Base-by-base conservation (phyloP, 1,140 invertebrate genomes). In the Zaprionus vittiger region DNA sequence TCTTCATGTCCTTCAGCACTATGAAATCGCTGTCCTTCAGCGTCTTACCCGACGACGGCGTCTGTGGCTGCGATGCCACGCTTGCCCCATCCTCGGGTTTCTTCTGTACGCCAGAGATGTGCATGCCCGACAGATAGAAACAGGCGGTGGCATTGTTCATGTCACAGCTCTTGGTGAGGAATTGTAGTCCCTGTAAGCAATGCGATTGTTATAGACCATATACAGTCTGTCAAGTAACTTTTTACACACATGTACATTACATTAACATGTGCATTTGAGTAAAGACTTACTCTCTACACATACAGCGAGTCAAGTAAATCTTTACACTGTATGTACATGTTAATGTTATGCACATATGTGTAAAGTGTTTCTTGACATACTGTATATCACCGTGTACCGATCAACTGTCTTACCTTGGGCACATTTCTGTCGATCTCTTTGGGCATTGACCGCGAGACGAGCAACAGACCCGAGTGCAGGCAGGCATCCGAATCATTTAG, bases 121-220 rank as follows among this genome's bases (percentile, higher is more conserved):
- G 97, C 93, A 98, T 94, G 17, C 96, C 95, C 28, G 96, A 96
- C 1, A 98, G 89, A 78, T 95, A 95, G 83, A 96, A 97, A 89
- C 98, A 99, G n/a, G 95, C 96, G 79, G 95, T 95, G 3, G 94
- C 94, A 62, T 96, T 95, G 56, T 95, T 94, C 14, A 94, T 89
- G 26, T 95, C 93, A 90, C 97, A 98, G 12, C 95, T 95, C 85
- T 96, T 96, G 49, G 95, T 94, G 4, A 98, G 93, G 69, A 95
- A 94, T 56, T 95, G 93, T 77, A 96, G 86, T 14, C 96, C 96
- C 93, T 94, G 37, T 1, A 26, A 26, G 11, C 2, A 64, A 64
- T 67, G 7, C 3, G 3, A 49, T n/a, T 24, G 20, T 26, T 7
- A 24, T 61, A 12, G 20, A 24, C 9, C 6, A 49, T 11, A 26